Evolutionary conservation across 1,140 invertebrate genomes (phyloP), one percentile per base, ranked within the genome.

Genomic region (Panagrolaimus sp.): DNA sequence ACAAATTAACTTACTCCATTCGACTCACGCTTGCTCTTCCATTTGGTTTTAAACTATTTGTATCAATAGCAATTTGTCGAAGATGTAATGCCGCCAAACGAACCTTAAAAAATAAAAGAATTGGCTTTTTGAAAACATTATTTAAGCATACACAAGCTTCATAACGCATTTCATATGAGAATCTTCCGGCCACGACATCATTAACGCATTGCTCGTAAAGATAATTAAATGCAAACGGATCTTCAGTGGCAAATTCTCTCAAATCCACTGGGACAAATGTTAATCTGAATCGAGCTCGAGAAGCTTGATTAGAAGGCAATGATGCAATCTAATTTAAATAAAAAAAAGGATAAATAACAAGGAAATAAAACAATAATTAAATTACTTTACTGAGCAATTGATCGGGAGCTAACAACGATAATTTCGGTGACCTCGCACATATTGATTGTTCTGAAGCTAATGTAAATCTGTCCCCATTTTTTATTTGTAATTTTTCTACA

Each of bases 371-470:
- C 7, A 38, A 38, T 4, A 38, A 38, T 38, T 58, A 5, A n/a
- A 58, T 26, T 58, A 58, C 52, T 12, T 58, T 58, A 28, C 52
- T 26, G 10, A 58, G 21, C 8, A 58, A 28, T 26, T 58, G 52
- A 21, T 90, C 88, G 0, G 91, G 90, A 84, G 91, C 90, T 38
- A 94, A 84, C 8, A 94, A 80, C 9, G 90, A 91, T 24, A 94
- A 85, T 83, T 91, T 91, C 78, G 91, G 91, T 63, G 91, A 87
- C 73, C 89, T 88, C 21, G 91, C 86, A 80, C 89, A 90, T 85
- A 92, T 93, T 65, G 92, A 90, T 83, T 94, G 91, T 85, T 94
- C 91, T 52, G 93, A 88, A 14, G 92, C 91, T 24, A 95, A 84
- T 72, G 90, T 90, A 84, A 94, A 94, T 82, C 93, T 90, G 73